Conservation (phyloP, 2,797 vertebrate genomes). For the Neopelma chrysocephalum region DNA sequence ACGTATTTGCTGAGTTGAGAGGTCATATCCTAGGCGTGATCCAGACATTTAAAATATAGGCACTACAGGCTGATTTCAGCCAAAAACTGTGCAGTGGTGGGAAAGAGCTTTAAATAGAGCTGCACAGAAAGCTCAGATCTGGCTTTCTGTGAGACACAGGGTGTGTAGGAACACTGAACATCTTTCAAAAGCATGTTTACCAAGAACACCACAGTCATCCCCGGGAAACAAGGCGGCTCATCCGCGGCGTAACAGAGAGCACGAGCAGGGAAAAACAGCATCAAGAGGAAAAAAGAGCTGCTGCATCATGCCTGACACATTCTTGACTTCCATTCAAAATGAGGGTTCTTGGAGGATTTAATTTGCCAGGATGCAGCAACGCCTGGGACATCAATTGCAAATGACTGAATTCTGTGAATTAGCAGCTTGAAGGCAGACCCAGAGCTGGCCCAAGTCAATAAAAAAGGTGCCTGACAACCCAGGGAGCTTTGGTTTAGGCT, state of each 20-base stretch:
- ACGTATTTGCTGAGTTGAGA: neutral
- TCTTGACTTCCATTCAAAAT: slow-evolving; percentile 36
- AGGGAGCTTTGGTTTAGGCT: neutral
- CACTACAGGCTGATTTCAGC: neutral
- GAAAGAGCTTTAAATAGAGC: neutral
- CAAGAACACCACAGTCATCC: neutral
- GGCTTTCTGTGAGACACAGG: neutral
- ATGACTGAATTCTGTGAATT: slow-evolving; percentile 31
- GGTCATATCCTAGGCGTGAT: fast-evolving
- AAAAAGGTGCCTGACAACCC: neutral
- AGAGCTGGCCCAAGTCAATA: neutral
- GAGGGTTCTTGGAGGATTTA: neutral
- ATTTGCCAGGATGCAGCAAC: slow-evolving; percentile 5
- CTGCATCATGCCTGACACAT: slow-evolving; percentile 45
- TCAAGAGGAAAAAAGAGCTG: neutral
- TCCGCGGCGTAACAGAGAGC: neutral
- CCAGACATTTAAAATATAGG: neutral
- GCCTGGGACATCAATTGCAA: neutral
- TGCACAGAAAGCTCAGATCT: neutral
- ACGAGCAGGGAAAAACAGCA: slow-evolving; percentile 22
- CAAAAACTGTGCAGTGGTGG: neutral
- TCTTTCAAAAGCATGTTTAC: neutral
- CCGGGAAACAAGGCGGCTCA: neutral
- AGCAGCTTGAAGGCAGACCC: neutral
- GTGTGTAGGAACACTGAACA: neutral